These are phyloP conservation scores for Sthenelais limicola DNA, from an alignment of 2,888 invertebrate species.

Conservation along the genomic window DNA sequence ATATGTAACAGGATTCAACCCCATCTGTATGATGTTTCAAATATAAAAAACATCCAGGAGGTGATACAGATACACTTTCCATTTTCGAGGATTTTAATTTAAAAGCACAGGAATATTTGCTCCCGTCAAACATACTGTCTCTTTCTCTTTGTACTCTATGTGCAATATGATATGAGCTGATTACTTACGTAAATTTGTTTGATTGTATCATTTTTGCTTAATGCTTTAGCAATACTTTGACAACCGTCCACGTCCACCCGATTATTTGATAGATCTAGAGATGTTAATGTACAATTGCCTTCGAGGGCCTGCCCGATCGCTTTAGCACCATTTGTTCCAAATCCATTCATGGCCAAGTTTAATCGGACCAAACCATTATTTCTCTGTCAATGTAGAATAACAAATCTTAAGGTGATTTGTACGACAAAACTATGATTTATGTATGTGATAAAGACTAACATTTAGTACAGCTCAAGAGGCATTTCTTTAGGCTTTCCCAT, in stretches of 20 bases:
- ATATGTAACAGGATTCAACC: conserved; percentile 47
- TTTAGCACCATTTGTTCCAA: conserved; percentile 42
- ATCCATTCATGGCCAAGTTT: conserved; percentile 49
- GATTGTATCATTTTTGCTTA: conserved; percentile 29
- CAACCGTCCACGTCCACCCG: conserved; percentile 46
- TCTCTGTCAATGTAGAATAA: conserved; percentile 24
- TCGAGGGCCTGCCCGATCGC: conserved; percentile 44
- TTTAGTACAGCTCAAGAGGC: too few relatives aligned
- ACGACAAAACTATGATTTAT: too few relatives aligned
- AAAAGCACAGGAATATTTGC: background rate
- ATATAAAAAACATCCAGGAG: background rate
- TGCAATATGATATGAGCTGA: background rate
- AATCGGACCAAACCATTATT: conserved; percentile 44
- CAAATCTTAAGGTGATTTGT: too few relatives aligned
- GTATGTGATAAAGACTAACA: too few relatives aligned
- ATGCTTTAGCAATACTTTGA: conserved; percentile 42
- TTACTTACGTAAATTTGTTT: conserved; percentile 14
- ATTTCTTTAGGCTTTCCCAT: too few relatives aligned
- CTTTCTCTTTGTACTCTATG: background rate
- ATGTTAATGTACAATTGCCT: conserved; percentile 43
- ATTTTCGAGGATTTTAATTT: too few relatives aligned
- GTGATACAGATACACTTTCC: background rate
- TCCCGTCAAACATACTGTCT: background rate
- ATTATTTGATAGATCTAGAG: conserved; percentile 49
- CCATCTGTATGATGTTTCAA: conserved; percentile 39